These are phyloP conservation scores for Himalopsyche japonica DNA, from an alignment of 2,888 invertebrate species.

Conservation along the genomic window DNA sequence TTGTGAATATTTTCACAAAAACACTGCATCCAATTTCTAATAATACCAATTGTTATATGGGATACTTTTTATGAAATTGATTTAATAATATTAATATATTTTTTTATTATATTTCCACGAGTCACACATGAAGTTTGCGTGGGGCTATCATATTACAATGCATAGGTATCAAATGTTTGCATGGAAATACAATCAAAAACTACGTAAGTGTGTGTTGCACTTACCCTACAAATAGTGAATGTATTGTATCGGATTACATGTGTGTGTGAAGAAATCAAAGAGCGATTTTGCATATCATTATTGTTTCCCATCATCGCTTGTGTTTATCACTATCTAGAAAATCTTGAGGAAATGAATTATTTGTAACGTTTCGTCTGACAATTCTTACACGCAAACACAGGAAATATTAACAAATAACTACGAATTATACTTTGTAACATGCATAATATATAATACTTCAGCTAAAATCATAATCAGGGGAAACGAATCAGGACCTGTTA, in stretches of 20 bases:
- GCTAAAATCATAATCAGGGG: too few species aligned
- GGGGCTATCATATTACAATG: not conserved
- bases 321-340: slow-evolving; percentile 33
- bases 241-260: not conserved
- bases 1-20: too few species aligned
- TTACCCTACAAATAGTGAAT: not conserved
- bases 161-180: not conserved
- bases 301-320: slow-evolving; percentile 39
- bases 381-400: not conserved
- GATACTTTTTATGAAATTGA: too few species aligned
- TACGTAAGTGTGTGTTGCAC: not conserved
- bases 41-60: too few species aligned
- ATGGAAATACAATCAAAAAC: not conserved
- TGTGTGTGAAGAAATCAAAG: slow-evolving; percentile 21
- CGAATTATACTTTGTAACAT: not conserved
- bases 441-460: not conserved
- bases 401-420: not conserved
- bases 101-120: not conserved
- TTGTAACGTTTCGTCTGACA: not conserved
- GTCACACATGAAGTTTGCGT: not conserved
- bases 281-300: slow-evolving; percentile 38
- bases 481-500: too few species aligned
- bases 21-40: too few species aligned
- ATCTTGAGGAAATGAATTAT: slow-evolving; percentile 24
- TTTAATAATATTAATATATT: not conserved